Conservation (phyloP, 92 coral and sea anemone genomes). For the Pocillopora grandis region DNA sequence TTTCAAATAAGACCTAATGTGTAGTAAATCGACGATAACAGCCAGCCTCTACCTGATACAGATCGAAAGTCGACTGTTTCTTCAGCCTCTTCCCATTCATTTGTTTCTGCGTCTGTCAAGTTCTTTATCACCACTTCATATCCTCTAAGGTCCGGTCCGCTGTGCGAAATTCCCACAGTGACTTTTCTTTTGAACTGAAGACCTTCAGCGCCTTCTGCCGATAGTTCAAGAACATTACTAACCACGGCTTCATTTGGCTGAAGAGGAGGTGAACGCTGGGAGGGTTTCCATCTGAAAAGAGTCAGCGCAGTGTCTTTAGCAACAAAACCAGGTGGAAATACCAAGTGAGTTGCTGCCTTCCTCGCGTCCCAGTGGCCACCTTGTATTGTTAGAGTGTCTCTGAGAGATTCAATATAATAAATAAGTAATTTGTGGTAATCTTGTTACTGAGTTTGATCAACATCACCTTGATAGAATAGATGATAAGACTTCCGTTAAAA, state of each 20-base stretch:
- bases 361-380: conserved; percentile 42
- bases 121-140: conserved; percentile 25
- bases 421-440: neutral
- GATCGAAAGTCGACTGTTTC: conserved; percentile 9
- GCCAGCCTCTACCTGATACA: neutral
- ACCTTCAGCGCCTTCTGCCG: conserved; percentile 19
- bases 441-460: neutral
- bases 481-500: too few species aligned
- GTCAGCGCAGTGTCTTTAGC: conserved; percentile 12
- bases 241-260: conserved; percentile 37
- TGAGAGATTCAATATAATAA: neutral
- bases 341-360: conserved; percentile 27
- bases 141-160: conserved; percentile 28
- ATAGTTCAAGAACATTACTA: conserved; percentile 55
- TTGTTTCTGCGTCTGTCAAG: conserved; percentile 2
- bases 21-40: neutral
- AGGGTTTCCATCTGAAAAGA: conserved; percentile 4
- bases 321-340: conserved; percentile 55
- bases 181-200: conserved; percentile 14
- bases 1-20: neutral
- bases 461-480: neutral
- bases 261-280: conserved; percentile 36
- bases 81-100: conserved; percentile 13
- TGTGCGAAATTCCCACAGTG: conserved; percentile 20
- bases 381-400: conserved; percentile 13